Evolutionary conservation across 2,797 vertebrate species (phyloP), one percentile per base, ranked within the genome.

Genomic region (Masticophis lateralis): DNA sequence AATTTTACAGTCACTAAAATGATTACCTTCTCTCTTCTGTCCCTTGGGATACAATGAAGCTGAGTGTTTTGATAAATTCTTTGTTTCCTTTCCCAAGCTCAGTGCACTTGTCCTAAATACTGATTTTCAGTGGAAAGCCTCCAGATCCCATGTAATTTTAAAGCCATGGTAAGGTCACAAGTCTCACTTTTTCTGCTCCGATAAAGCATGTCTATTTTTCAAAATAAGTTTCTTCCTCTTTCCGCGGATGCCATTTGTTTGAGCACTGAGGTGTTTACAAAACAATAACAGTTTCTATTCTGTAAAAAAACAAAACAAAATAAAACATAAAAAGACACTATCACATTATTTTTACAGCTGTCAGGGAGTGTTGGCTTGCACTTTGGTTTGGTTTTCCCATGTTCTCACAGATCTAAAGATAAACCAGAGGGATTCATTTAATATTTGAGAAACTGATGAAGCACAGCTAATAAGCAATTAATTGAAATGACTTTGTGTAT

Each of bases 371-470:
- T 89, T 94, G 91, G 69, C 92, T 96, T 96, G 87, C 90, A 93
- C 51, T 94, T 90, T 61, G 93, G 63, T 93, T 95, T 96, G 95
- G 89, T 93, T 93, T 96, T 94, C 94, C 92, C 93, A 96, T 89
- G 66, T 90, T 95, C 87, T 96, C 90, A 61, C 92, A 91, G 87
- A 93, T 95, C 93, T 96, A 93, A 96, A 95, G 95, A 95, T 93
- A 97, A 83, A 97, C 91, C 92, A 95, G 94, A 96, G 92, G 93
- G 93, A 96, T 37, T 95, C 94, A 95, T 96, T 89, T 61, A 96
- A 95, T 90, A 93, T 93, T 95, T 95, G 94, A 95, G 63, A 94
- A 95, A 93, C 79, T 93, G 92, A 95, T 53, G 90, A 96, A 97
- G 93, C 56, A 83, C 92, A 22, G 2, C 57, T 95, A 96, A 91